Evolutionary conservation across 1,140 invertebrate species (phyloP).

Genomic region (Triops cancriformis): DNA sequence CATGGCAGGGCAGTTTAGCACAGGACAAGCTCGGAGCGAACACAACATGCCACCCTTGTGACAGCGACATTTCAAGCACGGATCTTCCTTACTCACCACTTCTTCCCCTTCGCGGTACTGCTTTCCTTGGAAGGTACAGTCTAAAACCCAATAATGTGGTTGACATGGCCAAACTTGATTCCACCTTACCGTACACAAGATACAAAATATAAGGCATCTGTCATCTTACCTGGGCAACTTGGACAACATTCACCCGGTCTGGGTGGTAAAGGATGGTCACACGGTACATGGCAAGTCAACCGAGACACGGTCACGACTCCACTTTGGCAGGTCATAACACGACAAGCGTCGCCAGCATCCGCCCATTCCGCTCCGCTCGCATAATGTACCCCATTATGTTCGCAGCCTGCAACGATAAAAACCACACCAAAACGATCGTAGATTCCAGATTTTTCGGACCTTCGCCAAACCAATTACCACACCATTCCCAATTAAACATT

Average conservation of each 20-base stretch:
- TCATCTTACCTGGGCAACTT: slow-evolving; percentile 58
- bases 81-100: slow-evolving; percentile 67
- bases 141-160: neutral
- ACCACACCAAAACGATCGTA: slow-evolving; percentile 22
- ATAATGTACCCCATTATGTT: slow-evolving; percentile 58
- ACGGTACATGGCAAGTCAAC: slow-evolving; percentile 69
- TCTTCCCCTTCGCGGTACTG: slow-evolving; percentile 57
- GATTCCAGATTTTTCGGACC: slow-evolving; percentile 28
- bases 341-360: slow-evolving; percentile 58
- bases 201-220: neutral
- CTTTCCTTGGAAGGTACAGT: slow-evolving; percentile 34
- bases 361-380: slow-evolving; percentile 67
- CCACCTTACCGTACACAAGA: no score
- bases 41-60: slow-evolving; percentile 62
- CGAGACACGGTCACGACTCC: slow-evolving; percentile 71
- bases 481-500: no score
- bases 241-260: slow-evolving; percentile 69
- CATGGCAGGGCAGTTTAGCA: slow-evolving; percentile 60
- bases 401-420: slow-evolving; percentile 53
- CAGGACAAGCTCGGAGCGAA: slow-evolving; percentile 71
- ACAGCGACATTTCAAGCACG: slow-evolving; percentile 77
- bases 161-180: no score
- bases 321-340: slow-evolving; percentile 62
- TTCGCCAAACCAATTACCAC: no score
- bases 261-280: slow-evolving; percentile 58